Evolutionary conservation across 2,888 invertebrate species (phyloP).

Genomic region (Mantis religiosa): DNA sequence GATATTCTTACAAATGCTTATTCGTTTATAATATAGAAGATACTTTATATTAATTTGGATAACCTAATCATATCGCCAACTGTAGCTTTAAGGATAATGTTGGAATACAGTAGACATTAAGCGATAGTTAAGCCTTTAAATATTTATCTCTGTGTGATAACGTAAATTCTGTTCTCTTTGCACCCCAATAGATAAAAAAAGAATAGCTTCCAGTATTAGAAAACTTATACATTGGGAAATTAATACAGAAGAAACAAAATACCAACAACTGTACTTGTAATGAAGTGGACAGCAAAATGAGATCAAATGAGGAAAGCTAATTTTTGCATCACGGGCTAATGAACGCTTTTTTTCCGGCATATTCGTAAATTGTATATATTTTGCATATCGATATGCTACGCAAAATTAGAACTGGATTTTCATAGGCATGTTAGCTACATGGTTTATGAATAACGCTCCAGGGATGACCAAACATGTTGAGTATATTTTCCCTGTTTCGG

Average conservation of each 20-base stretch:
- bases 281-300: not conserved
- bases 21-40: too few species aligned
- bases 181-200: too few species aligned
- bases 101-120: too few species aligned
- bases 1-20: too few species aligned
- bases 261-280: not conserved
- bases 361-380: not conserved
- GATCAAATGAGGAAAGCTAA: not conserved
- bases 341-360: not conserved
- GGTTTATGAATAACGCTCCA: not conserved
- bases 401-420: not conserved
- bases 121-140: too few species aligned
- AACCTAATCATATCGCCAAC: too few species aligned
- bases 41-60: too few species aligned
- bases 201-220: too few species aligned
- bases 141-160: too few species aligned
- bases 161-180: too few species aligned
- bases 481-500: not conserved
- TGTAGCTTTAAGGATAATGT: too few species aligned
- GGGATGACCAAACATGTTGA: not conserved
- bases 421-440: not conserved
- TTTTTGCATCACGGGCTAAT: not conserved
- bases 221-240: too few species aligned
- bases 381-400: not conserved
- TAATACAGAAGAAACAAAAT: not conserved